Conservation (phyloP, 2,113 vertebrate species). For the Melierax canorus region DNA sequence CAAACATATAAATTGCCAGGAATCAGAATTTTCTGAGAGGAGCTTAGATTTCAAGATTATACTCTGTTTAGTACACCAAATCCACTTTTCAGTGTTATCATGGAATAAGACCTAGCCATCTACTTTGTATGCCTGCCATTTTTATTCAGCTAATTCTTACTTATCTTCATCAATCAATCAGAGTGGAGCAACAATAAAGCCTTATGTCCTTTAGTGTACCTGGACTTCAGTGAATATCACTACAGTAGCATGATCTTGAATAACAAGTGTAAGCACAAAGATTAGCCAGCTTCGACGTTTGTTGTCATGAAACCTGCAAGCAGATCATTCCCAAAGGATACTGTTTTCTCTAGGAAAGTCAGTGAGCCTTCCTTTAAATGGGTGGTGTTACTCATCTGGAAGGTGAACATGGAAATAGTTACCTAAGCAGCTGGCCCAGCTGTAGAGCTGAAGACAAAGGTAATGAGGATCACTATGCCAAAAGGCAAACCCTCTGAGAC, state of each 20-base stretch:
- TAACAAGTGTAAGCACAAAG: neutral
- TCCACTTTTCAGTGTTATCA: neutral
- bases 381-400: neutral
- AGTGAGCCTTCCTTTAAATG: neutral
- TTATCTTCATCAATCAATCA: neutral
- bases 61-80: neutral
- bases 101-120: neutral
- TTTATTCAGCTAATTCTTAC: neutral
- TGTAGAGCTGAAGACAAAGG: neutral
- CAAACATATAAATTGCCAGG: neutral
- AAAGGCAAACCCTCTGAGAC: neutral
- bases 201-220: fast-evolving
- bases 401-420: neutral
- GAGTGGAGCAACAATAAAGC: neutral
- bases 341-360: neutral
- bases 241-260: neutral
- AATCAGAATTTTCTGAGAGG: neutral
- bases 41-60: neutral
- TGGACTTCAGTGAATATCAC: neutral
- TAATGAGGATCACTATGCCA: neutral
- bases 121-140: neutral
- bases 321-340: neutral
- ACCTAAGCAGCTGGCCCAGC: neutral
- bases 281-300: neutral
- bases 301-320: neutral